Percentiles rank a stretch among this genome's conserved stretches.
phyloP scores from a whole-genome alignment of 1,140 invertebrate species.

The Atta cephalotes region DNA sequence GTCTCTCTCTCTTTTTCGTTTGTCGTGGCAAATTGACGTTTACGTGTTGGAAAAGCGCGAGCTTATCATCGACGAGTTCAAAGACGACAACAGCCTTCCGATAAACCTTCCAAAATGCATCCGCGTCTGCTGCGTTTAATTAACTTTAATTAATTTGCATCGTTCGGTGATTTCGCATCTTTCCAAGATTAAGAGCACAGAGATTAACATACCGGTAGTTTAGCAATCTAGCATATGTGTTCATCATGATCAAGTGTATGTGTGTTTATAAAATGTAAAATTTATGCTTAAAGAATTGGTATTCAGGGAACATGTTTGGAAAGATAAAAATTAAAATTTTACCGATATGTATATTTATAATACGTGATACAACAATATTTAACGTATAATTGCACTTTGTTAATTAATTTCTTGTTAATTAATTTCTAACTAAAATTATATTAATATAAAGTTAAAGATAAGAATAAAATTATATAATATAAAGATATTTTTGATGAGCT shows the following conservation, averaged over 20 bases:
- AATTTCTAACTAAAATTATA: too few species aligned
- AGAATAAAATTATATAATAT: background rate
- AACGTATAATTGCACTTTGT: background rate
- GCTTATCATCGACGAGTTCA: slow-evolving; percentile 39
- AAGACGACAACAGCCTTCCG: slow-evolving; percentile 21
- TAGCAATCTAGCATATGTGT: slow-evolving; percentile 28
- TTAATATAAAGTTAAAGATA: too few species aligned
- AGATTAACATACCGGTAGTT: slow-evolving; percentile 64
- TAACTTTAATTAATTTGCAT: slow-evolving; percentile 71
- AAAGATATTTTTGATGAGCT: background rate
- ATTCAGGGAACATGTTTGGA: background rate
- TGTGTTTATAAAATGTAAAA: background rate
- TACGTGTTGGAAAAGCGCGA: slow-evolving; percentile 24
- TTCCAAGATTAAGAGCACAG: slow-evolving; percentile 65
- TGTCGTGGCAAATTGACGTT: slow-evolving; percentile 43
- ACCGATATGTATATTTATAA: background rate
- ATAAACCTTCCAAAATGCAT: slow-evolving; percentile 31
- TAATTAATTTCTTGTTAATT: slow-evolving; percentile 1
- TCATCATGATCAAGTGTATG: slow-evolving; percentile 2
- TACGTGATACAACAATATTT: background rate
- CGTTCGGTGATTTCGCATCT: slow-evolving; percentile 55
- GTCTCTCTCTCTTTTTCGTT: background rate
- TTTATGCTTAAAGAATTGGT: background rate
- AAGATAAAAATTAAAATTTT: background rate
- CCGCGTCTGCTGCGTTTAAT: slow-evolving; percentile 57